Evolutionary conservation across 2,797 vertebrate species (phyloP).

Genomic region (Peromyscus eremicus): DNA sequence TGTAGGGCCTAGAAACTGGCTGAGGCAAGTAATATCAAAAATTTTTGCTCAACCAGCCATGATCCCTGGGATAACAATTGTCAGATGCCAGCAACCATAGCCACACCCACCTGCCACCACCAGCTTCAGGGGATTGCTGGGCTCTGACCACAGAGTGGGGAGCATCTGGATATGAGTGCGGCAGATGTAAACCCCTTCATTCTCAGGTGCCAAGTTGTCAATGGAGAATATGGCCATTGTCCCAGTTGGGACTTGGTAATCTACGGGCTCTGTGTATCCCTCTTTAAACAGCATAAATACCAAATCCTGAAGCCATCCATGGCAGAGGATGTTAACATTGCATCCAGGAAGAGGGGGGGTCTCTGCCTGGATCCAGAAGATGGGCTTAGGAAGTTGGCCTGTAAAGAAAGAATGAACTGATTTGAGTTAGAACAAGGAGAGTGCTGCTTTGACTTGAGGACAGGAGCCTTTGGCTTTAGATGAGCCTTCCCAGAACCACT

Average conservation of each 20-base stretch:
- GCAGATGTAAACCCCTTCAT: constrained; percentile 76
- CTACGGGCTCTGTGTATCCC: constrained; percentile 67
- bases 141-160: constrained; percentile 77
- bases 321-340: constrained; percentile 74
- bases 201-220: constrained; percentile 77
- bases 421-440: constrained; percentile 59
- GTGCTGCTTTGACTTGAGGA: not conserved
- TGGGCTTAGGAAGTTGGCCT: constrained; percentile 78
- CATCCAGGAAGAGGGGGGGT: constrained; percentile 68
- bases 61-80: constrained; percentile 71
- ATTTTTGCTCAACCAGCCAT: constrained; percentile 66
- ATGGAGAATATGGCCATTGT: constrained; percentile 78
- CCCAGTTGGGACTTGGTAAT: constrained; percentile 75
- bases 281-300: constrained; percentile 81
- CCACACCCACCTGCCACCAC: constrained; percentile 81
- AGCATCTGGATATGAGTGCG: constrained; percentile 77
- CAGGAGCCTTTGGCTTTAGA: not conserved
- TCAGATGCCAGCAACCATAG: constrained; percentile 72
- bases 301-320: constrained; percentile 80
- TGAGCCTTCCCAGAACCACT: not conserved
- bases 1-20: constrained; percentile 37
- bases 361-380: constrained; percentile 77
- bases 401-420: constrained; percentile 64
- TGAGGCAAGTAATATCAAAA: constrained; percentile 60
- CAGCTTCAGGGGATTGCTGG: constrained; percentile 79